Base-by-base conservation (phyloP, 2,113 vertebrate species). In the Sebastes schlegelii region DNA sequence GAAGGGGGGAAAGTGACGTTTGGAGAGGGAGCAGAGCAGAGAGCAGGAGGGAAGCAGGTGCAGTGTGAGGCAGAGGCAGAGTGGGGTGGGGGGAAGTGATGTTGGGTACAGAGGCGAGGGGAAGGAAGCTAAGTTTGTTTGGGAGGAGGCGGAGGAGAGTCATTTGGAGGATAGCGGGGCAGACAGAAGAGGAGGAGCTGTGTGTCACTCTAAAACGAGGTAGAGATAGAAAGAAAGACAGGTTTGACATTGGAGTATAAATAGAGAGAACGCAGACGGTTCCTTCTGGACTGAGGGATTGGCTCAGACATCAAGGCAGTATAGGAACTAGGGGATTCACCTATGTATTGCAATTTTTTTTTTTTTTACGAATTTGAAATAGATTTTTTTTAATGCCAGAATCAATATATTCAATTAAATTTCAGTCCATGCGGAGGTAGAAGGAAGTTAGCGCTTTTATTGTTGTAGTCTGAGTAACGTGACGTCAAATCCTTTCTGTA, bases 11-110 rank as follows among this genome's bases (percentile, higher is more conserved):
- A 89, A 90, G 92, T 89, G 91, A 93, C 86, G 90, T 89, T 87
- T 84, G 86, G 90, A 92, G 90, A 88, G 83, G 85, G 87, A 90
- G 82, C 64, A 40, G 73, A 73, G 77, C 64, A 40, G 73, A 73
- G 77, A 86, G 84, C 76, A 23, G 86, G 86, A 89, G 88, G 89
- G 79, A 86, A 91, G 92, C 89, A 91, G 93, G 92, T 91, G 93
- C 89, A 87, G 83, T 45, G 71, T 77, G 75, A 78, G 67, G 82
- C 40, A 21, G 66, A 72, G 88, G 3, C 34, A 0, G 4, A 4
- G 34, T 3, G 34, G 78, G 84, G 58, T 93, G 93, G 93, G 71
- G 76, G 61, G 66, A 80, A 63, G 74, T 85, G 83, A 86, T 52
- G 81, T 81, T 43, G 74, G 87, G 62, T 83, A 86, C 63, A 83